Percentiles rank a stretch among this genome's conserved stretches.
phyloP scores from a whole-genome alignment of 2,888 invertebrate genomes.

The Adelphocoris suturalis region DNA sequence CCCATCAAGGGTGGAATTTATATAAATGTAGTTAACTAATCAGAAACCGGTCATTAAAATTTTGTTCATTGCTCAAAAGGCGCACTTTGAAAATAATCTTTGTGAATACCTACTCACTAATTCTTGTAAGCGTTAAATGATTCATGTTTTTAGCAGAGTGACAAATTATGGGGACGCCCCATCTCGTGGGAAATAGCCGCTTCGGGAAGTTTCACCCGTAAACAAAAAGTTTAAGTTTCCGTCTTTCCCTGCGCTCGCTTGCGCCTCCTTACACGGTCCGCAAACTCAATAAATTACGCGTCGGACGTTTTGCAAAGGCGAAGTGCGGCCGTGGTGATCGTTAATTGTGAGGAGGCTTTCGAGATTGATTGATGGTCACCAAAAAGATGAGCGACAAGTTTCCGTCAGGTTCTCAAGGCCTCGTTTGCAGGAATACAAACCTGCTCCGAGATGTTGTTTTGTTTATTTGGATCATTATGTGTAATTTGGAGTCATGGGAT shows the following conservation, averaged over 20 bases:
- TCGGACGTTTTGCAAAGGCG: background rate
- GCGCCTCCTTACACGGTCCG: slow-evolving; percentile 6
- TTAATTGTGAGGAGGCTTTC: background rate
- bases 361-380: background rate
- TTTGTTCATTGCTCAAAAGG: too few species aligned
- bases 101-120: too few species aligned
- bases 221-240: background rate
- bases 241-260: background rate
- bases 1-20: too few species aligned
- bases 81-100: too few species aligned
- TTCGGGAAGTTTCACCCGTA: too few species aligned
- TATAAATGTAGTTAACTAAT: too few species aligned
- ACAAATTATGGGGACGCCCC: background rate
- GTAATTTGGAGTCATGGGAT: background rate
- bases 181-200: background rate
- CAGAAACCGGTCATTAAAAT: too few species aligned
- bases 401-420: background rate
- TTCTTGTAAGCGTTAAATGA: background rate
- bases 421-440: background rate
- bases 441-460: background rate
- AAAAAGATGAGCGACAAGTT: background rate
- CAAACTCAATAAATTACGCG: background rate
- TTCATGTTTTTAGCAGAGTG: background rate
- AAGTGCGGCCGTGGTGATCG: background rate
- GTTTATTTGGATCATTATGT: background rate